Base-by-base conservation (phyloP, 2,113 vertebrate species). In the Glareola pratincola region DNA sequence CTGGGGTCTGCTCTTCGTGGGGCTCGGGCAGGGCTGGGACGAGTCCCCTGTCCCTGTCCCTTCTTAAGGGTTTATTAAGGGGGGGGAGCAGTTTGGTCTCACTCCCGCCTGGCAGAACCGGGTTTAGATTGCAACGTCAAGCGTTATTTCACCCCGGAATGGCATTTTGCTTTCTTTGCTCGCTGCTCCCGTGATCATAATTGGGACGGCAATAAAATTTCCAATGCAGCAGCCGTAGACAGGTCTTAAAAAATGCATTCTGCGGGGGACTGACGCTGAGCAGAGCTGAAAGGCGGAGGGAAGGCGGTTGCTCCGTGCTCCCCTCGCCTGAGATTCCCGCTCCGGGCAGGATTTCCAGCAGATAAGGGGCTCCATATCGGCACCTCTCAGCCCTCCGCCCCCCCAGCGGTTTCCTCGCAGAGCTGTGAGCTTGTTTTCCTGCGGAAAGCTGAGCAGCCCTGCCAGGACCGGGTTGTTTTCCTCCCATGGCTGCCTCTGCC, bases 31-130 rank as follows among this genome's bases (percentile, higher is more conserved):
- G 47, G 48, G 41, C 73, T 84, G 50, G 23, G 26, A 24, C 4
- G 2, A 8, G 8, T 4, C 16, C 48, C 29, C 20, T 1, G 5
- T 22, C 21, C 51, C 30, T 36, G 10, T 71, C 47, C 23, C 51
- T 23, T 73, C 30, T 6, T 6, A 0, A 3, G 39, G 50, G 10
- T 7, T 67, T 12, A 2, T 63, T 69, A 2, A 5, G 19, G n/a
- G 4, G 1, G 12, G 8, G 23, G 37, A 37, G 20, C 34, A 24
- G 34, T 22, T 34, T 27, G 48, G 20, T 48, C 54, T 71, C 3
- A 0, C 45, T 34, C 47, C 88, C 1, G 0, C 50, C 60, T 17
- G 45, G 41, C 23, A 8, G 6, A 8, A 3, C 4, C 3, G 56
- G 87, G 51, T n/a, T 6, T 17, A 48, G 22, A 14, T 41, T 62